Percentiles rank a stretch among this genome's conserved stretches.
Conservation (phyloP, 1,140 invertebrate species). For the Drosophila novamexicana region DNA sequence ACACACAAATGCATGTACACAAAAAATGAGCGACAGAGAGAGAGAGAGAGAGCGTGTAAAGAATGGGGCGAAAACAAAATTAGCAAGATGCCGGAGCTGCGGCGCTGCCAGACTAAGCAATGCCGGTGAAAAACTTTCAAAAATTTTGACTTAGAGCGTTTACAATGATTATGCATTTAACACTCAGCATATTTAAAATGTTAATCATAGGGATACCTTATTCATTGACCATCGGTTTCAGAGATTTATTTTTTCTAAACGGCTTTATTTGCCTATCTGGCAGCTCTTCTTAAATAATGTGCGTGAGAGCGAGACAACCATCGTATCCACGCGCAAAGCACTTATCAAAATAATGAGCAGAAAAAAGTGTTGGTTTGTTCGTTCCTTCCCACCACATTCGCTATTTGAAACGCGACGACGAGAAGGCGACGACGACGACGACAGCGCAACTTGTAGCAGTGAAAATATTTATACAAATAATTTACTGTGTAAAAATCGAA, state of each 20-base stretch:
- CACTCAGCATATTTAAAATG: background rate
- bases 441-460: constrained; percentile 73
- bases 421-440: constrained; percentile 46
- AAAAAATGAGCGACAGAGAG: constrained; percentile 42
- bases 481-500: constrained; percentile 59
- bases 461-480: constrained; percentile 74
- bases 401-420: constrained; percentile 56
- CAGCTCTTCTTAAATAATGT: constrained; percentile 14
- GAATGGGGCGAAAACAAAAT: constrained; percentile 48
- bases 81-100: constrained; percentile 47
- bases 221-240: background rate
- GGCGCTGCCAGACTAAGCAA: constrained; percentile 29
- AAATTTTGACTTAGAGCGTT: background rate
- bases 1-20: constrained; percentile 43
- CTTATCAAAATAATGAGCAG: constrained; percentile 64
- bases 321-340: constrained; percentile 41
- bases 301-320: constrained; percentile 38
- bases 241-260: background rate
- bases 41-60: constrained; percentile 30
- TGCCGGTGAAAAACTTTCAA: constrained; percentile 5
- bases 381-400: constrained; percentile 54
- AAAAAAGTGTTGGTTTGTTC: constrained; percentile 57
- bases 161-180: background rate
- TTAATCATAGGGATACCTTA: background rate
- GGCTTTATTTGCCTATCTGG: constrained; percentile 32